phyloP scores from a whole-genome alignment of 2,797 vertebrate genomes.

The Pyrocephalus nanus region DNA sequence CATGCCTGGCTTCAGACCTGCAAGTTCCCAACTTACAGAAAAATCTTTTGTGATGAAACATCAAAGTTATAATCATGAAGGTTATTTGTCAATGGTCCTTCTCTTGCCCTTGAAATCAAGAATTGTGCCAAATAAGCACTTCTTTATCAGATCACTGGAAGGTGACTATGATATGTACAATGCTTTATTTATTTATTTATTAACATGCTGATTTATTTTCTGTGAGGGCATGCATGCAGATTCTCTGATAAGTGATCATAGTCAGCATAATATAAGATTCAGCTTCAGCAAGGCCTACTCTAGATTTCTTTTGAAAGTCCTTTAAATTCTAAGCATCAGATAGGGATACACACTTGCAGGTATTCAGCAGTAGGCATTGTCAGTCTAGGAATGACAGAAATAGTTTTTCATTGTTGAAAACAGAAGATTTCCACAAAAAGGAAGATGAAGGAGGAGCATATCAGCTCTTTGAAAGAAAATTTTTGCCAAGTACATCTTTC shows the following conservation, averaged over 20 bases:
- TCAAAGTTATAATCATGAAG: not conserved
- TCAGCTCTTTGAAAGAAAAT: not conserved
- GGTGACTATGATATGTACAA: not conserved
- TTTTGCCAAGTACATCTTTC: not conserved
- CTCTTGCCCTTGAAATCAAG: not conserved
- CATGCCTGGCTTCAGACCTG: not conserved
- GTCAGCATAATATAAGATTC: not conserved
- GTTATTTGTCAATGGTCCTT: not conserved
- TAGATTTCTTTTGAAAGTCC: not conserved
- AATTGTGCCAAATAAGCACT: not conserved
- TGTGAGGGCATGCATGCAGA: not conserved
- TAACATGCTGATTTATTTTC: not conserved
- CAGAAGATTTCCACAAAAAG: not conserved
- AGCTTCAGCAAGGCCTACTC: not conserved
- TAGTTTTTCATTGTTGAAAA: not conserved
- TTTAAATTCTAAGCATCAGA: not conserved
- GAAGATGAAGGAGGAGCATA: not conserved
- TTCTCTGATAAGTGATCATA: not conserved
- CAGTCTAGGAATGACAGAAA: not conserved
- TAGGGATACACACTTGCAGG: not conserved
- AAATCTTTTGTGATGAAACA: not conserved
- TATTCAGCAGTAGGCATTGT: not conserved
- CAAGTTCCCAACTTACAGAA: not conserved
- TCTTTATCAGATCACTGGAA: not conserved
- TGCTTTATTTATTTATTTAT: not conserved